Evolutionary conservation across 2,888 invertebrate genomes (phyloP), one percentile per base, ranked within the genome.

Genomic region (Polylopha cassiicola): DNA sequence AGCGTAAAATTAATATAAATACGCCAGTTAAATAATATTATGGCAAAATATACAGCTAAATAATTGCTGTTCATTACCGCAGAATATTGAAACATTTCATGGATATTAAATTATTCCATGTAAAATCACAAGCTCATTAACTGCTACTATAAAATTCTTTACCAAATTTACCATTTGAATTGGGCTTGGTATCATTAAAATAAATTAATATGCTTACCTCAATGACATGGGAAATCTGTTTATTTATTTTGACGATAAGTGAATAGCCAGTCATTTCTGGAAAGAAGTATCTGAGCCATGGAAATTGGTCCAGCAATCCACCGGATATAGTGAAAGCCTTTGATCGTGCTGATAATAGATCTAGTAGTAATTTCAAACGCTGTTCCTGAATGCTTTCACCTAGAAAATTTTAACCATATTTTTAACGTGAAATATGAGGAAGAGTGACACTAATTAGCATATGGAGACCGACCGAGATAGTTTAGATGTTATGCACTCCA

Each of bases 301-400:
- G 92, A 59, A 91, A 73, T 51, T 91, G 89, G 50, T 91, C 91
- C 4, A 93, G 63, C 39, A 91, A 61, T 0, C 92, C 92, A 2
- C 92, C 92, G 2, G 90, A 87, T 61, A 90, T 88, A 27, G 90
- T 89, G 43, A 89, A 86, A 7, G 87, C 70, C 51, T 84, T 86
- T 1, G 72, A 66, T 18, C 76, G 58, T 21, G 61, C 55, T 26
- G 55, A 54, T 24, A 81, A 59, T 28, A 81, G 50, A 2, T 72
- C 65, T 26, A 81, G 44, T 31, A 81, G 55, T 27, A 55, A 52
- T 29, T 56, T 64, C 22, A 87, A 61, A 44, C 87, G 84, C 3
- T 87, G 87, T 44, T 89, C 87, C 53, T 89, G 87, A 18, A 91
- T 88, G 2, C 85, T 73, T 37, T 87, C 71, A 18, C 92, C 81